These are phyloP conservation scores for Agonopterix arenella DNA, from an alignment of 2,888 invertebrate species.

Conservation along the genomic window DNA sequence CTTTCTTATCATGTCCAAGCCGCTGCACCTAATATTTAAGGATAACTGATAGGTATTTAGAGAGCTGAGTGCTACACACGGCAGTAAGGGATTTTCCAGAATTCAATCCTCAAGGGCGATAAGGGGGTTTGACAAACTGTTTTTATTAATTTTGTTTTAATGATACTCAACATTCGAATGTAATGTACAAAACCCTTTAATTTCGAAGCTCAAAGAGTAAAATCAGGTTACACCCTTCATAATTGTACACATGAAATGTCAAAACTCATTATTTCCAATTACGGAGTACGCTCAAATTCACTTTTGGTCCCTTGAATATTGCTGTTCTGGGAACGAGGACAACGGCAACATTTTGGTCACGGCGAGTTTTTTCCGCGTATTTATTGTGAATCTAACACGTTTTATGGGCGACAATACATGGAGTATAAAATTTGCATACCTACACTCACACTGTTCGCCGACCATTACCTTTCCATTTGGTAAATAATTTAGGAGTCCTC, in stretches of 20 bases:
- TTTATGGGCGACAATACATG: constrained; percentile 62
- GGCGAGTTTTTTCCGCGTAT: constrained; percentile 37
- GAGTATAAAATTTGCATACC: constrained; percentile 73
- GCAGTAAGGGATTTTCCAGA: too few relatives aligned
- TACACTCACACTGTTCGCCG: constrained; percentile 70
- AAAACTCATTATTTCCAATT: constrained; percentile 42
- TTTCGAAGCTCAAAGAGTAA: background rate
- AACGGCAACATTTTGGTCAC: constrained; percentile 24
- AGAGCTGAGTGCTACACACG: too few relatives aligned
- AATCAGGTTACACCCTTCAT: background rate
- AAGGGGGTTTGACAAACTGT: too few relatives aligned
- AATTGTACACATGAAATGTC: constrained; percentile 10
- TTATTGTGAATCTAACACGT: constrained; percentile 42
- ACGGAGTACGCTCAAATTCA: constrained; percentile 44
- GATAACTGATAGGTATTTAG: too few relatives aligned
- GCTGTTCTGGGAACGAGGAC: constrained; percentile 20
- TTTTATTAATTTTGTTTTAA: too few relatives aligned
- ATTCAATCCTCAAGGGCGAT: too few relatives aligned
- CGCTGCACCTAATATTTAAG: too few relatives aligned
- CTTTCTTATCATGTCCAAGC: too few relatives aligned
- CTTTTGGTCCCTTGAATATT: constrained; percentile 33
- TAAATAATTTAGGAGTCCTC: constrained; percentile 75
- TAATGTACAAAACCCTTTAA: too few relatives aligned
- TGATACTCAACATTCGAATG: too few relatives aligned
- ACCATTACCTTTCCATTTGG: constrained; percentile 76